Conservation (phyloP, 2,113 vertebrate species). For the Toxostoma redivivum region DNA sequence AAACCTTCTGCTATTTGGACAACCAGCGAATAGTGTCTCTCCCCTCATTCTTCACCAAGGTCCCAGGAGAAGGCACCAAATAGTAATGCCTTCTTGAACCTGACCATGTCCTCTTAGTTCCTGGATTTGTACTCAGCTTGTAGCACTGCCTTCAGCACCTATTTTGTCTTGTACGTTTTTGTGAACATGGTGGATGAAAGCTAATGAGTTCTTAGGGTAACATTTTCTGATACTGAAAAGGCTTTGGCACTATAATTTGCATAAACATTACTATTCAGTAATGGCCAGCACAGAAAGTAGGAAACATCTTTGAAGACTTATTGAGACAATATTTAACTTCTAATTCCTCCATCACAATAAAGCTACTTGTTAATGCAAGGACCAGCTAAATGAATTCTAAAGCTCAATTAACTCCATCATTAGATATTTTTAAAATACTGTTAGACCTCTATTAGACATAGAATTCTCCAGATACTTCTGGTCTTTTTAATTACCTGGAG, state of each 20-base stretch:
- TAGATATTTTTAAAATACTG: conserved; percentile 22
- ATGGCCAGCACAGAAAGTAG: neutral
- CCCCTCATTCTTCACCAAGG: accelerated
- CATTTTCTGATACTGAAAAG: neutral
- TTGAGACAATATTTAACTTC: conserved; percentile 7
- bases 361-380: neutral
- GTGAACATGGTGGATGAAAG: neutral
- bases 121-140: neutral
- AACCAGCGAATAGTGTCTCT: neutral
- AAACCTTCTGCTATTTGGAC: neutral
- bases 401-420: neutral
- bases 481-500: conserved; percentile 41
- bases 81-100: neutral
- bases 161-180: neutral
- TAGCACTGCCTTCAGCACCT: neutral
- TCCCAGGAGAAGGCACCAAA: neutral
- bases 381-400: conserved; percentile 15
- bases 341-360: conserved; percentile 17
- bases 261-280: neutral
- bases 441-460: neutral
- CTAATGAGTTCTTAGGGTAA: neutral
- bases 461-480: neutral
- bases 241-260: neutral
- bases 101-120: neutral
- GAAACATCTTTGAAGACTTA: neutral